Conservation (phyloP, 2,113 vertebrate species). For the Cisticola juncidis region DNA sequence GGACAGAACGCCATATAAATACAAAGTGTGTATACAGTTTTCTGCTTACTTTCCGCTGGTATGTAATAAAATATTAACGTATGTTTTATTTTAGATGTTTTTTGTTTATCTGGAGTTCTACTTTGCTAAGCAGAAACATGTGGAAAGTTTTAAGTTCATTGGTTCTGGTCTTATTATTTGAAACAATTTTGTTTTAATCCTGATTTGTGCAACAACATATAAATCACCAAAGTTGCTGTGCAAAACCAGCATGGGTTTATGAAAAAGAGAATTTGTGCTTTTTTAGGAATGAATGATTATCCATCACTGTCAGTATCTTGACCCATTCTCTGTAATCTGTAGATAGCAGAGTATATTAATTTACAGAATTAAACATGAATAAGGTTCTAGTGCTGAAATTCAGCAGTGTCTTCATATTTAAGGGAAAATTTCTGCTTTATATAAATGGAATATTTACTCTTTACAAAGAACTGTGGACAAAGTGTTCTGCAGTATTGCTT, state of each 20-base stretch:
- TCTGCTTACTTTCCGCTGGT: not conserved
- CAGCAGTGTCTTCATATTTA: not conserved
- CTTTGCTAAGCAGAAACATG: not conserved
- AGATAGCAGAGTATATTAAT: not conserved
- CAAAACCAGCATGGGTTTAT: conserved; percentile 26
- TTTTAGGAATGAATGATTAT: conserved; percentile 48
- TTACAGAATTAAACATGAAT: conserved; percentile 17
- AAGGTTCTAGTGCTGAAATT: not conserved
- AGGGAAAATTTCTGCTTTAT: not conserved
- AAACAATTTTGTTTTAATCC: conserved; percentile 56
- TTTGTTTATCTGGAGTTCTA: conserved; percentile 8
- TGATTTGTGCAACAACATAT: conserved; percentile 45
- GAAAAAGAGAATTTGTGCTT: conserved; percentile 12
- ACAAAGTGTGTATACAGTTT: not conserved
- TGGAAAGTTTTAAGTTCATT: conserved; percentile 19
- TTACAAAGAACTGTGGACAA: not conserved
- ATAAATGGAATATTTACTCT: not conserved
- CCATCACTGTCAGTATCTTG: not conserved
- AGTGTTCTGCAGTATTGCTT: not conserved
- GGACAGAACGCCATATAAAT: not conserved
- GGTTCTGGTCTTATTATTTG: conserved; percentile 5
- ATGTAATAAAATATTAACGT: not conserved
- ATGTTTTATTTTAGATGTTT: not conserved
- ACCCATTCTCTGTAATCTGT: not conserved
- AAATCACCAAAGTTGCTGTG: conserved; percentile 48